Evolutionary conservation across 1,140 invertebrate species (phyloP), one percentile per base, ranked within the genome.

Genomic region (Pygmarrhopalites habei): DNA sequence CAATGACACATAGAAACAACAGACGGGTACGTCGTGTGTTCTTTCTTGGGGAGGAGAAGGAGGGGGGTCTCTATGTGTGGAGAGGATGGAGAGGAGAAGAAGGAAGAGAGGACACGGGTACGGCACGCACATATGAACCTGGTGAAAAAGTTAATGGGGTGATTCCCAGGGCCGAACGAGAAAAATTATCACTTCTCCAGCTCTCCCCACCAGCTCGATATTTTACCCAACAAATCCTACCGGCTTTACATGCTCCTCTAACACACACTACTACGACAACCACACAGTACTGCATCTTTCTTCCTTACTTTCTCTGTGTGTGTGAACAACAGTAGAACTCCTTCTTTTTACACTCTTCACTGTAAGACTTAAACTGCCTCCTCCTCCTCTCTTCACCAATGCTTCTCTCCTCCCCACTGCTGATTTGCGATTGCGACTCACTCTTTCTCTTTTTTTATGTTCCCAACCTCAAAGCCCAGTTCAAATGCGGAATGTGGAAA

Each of bases 221-320:
- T 52, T 52, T 52, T 52, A 52, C 49, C n/a, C 10, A 28, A 52
- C 49, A 52, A 52, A 52, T 52, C 49, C 49, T 28, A n/a, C 4
- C 49, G 49, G 49, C 49, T 52, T 52, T 52, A 29, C 23, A 28
- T 52, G 23, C 25, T 52, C n/a, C n/a, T n/a, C 49, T 19, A 23
- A 21, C 55, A 12, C 55, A 39, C 39, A 47, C 26, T 3, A 25
- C 58, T n/a, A n/a, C n/a, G n/a, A n/a, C n/a, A n/a, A n/a, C n/a
- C n/a, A n/a, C n/a, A n/a, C n/a, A n/a, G n/a, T n/a, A n/a, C 26
- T 57, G 10, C 47, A 4, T 55, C 49, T 61, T 51, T 55, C 46
- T 55, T 35, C 32, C 60, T 61, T 30, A 57, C 49, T 61, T 35
- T 58, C 60, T 61, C 60, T 58, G 51, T 57, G 19, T 58, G 21